Base-by-base conservation (phyloP, 1,140 invertebrate genomes). In the Gonioctena quinquepunctata region DNA sequence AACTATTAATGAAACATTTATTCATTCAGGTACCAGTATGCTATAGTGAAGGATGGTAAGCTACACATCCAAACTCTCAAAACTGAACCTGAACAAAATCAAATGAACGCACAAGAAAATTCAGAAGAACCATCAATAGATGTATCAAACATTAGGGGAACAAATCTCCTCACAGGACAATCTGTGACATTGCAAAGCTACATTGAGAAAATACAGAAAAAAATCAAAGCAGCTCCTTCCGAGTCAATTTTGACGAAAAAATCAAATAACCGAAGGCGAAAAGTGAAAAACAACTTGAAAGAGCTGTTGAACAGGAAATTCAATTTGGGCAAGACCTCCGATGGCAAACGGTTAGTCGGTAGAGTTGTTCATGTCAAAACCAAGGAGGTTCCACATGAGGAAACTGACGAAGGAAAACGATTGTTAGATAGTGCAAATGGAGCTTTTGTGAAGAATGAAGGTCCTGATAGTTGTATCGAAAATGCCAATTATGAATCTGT, bases 251-350 rank as follows among this genome's bases (percentile, higher is more conserved):
- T 52, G n/a, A 52, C n/a, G 11, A 69, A 59, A 59, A 62, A 63
- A 11, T 59, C 52, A n/a, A 50, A 65, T 16, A 54, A 42, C 27
- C 23, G 64, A 23, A 50, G 16, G 16, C 23, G 42, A 33, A 56
- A 8, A 59, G 22, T 50, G 50, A 11, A 62, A 54, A 42, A 42
- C 3, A 42, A n/a, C 33, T 23, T 59, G 76, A 21, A 69, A 33
- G 7, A 71, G 70, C 18, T 64, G 73, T 69, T 78, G 18, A 72
- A 78, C 61, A 76, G 62, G 50, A 78, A 76, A 65, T 70, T 78
- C 13, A 63, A 64, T 2, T 69, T 78, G 7, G 74, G 76, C 4
- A 66, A 65, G 62, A 76, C 75, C 0, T 22, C 49, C 49, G 66
- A 61, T 7, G 76, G 76, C 3, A 76, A 76, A 48, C 60, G 49